phyloP scores from a whole-genome alignment of 2,888 invertebrate genomes.

The Temnothorax rugatulus region DNA sequence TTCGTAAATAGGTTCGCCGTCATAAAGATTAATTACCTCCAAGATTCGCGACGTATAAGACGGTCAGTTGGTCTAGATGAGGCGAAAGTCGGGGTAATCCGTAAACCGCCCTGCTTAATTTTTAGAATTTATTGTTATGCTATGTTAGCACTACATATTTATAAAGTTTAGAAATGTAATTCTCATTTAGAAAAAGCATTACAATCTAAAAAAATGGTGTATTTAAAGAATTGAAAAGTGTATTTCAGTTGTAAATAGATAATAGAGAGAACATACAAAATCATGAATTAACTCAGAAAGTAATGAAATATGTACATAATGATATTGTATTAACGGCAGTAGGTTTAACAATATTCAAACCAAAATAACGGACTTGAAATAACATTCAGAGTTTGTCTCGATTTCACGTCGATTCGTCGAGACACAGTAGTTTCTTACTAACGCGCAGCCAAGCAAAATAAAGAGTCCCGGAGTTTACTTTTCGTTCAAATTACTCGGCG shows the following conservation, averaged over 20 bases:
- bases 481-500: constrained; percentile 60
- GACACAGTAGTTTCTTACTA: constrained; percentile 34
- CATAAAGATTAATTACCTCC: constrained; percentile 31
- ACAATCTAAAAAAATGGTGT: not conserved
- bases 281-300: not conserved
- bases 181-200: not conserved
- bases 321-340: not conserved
- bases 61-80: not conserved
- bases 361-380: constrained; percentile 30
- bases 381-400: constrained; percentile 41
- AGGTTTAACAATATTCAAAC: constrained; percentile 24
- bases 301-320: constrained; percentile 5
- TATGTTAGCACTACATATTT: too few relatives aligned
- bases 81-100: not conserved
- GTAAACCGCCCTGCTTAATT: not conserved
- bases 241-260: not conserved
- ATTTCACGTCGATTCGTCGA: constrained; percentile 46
- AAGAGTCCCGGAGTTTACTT: constrained; percentile 62
- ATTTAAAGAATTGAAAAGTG: not conserved
- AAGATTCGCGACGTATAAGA: not conserved
- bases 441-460: constrained; percentile 55
- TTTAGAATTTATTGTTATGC: not conserved
- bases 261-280: not conserved
- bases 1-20: constrained; percentile 14
- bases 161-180: constrained; percentile 7